These are phyloP conservation scores for Acrocephalus arundinaceus DNA, from an alignment of 2,113 vertebrate genomes.

Conservation along the genomic window DNA sequence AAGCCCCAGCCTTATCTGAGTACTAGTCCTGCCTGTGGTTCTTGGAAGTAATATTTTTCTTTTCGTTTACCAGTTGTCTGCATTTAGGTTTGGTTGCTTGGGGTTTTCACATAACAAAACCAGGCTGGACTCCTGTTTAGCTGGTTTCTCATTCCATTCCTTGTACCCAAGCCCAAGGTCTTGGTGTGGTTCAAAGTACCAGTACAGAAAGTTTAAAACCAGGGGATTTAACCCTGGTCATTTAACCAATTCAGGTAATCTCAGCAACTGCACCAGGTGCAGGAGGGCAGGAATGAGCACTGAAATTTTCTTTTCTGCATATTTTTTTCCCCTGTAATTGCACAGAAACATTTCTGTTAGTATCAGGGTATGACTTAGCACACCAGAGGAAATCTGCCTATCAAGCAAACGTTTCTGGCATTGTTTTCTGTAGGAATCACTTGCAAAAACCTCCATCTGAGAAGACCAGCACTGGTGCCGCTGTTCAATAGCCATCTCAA, in stretches of 20 bases:
- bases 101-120: background rate
- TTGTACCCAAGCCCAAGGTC: background rate
- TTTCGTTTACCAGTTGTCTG: background rate
- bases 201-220: background rate
- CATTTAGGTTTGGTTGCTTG: background rate
- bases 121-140: background rate
- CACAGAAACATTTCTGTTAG: background rate
- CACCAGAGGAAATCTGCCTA: background rate
- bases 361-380: background rate
- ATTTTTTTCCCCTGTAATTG: background rate
- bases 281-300: background rate
- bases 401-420: background rate
- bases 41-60: background rate
- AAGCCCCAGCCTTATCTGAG: background rate
- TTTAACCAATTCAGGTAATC: background rate
- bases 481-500: background rate
- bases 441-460: background rate
- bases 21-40: background rate
- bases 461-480: rapidly evolving
- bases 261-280: background rate
- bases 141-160: background rate
- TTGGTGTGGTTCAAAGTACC: background rate
- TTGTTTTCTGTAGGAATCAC: background rate
- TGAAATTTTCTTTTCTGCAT: background rate
- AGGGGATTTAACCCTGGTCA: background rate